These are phyloP conservation scores for Eolophus roseicapilla DNA, from an alignment of 2,113 vertebrate species.

Conservation along the genomic window DNA sequence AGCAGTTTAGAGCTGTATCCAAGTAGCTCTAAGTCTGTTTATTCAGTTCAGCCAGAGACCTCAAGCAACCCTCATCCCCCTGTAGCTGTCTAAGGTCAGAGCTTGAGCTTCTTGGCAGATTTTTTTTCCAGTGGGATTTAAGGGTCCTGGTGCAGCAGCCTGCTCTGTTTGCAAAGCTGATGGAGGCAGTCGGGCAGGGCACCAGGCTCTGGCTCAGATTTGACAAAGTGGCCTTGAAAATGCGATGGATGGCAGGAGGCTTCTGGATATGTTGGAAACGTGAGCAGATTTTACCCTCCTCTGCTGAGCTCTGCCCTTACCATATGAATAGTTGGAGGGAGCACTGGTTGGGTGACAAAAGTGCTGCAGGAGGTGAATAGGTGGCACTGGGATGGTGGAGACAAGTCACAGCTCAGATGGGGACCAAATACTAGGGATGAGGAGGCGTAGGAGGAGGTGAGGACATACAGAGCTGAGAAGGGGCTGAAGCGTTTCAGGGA, in stretches of 20 bases:
- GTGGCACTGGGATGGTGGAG: not conserved
- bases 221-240: not conserved
- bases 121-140: not conserved
- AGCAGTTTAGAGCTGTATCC: accelerated
- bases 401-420: not conserved
- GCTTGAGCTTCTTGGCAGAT: not conserved
- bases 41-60: not conserved
- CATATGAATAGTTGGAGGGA: not conserved
- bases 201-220: not conserved
- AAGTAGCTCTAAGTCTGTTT: not conserved
- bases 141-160: not conserved
- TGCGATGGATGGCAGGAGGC: accelerated
- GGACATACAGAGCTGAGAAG: not conserved
- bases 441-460: not conserved
- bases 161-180: not conserved
- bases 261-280: not conserved
- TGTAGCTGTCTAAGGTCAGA: not conserved
- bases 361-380: not conserved
- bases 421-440: not conserved
- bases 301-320: not conserved
- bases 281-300: not conserved
- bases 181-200: not conserved
- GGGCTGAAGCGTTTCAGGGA: not conserved
- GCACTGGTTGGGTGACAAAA: not conserved
- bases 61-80: not conserved